Base-by-base conservation (phyloP, 1,140 invertebrate genomes). In the Oreohelix idahoensis region DNA sequence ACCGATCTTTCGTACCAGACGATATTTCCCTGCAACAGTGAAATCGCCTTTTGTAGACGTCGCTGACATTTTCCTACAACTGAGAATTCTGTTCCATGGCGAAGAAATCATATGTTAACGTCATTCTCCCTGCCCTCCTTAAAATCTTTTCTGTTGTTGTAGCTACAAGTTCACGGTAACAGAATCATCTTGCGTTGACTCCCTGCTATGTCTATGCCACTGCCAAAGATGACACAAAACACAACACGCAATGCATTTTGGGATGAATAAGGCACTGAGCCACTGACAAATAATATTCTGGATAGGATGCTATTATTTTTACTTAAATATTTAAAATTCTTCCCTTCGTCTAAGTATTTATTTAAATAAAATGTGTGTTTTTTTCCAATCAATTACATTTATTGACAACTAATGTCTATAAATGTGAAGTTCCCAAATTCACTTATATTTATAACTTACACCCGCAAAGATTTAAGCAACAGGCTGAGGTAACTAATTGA, bases 1-100 rank as follows among this genome's bases (percentile, higher is more conserved):
- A 92, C 97, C 98, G 91, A 99, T 99, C 95, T 98, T 98, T 87
- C 98, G 94, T 89, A 98, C 96, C 88, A 99, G 95, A 91, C 97
- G 96, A 94, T 99, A 99, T 93, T 98, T 98, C 88, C 95, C 95
- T 89, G 96, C 96, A 89, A 91, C 88, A 32, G 73, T 82, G 71
- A 82, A 75, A 20, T 82, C 80, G 70, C 80, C 71, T 58, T 82
- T 82, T n/a, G 80, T 49, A 39, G 80, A 82, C n/a, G 80, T 39
- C 11, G 80, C 49, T 29, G 80, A 82, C 80, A 82, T 82, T 39
- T 53, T 32, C 71, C 29, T 23, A 58, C 58, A 35, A 45, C 63
- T 79, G 63, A 66, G 51, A 69, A 79, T 53, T 53, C 58, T 39
- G 77, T n/a, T 79, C 77, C 51, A 79, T 36, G 20, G 66, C n/a